phyloP scores from a whole-genome alignment of 2,113 vertebrate species.

The Casuarius casuarius region DNA sequence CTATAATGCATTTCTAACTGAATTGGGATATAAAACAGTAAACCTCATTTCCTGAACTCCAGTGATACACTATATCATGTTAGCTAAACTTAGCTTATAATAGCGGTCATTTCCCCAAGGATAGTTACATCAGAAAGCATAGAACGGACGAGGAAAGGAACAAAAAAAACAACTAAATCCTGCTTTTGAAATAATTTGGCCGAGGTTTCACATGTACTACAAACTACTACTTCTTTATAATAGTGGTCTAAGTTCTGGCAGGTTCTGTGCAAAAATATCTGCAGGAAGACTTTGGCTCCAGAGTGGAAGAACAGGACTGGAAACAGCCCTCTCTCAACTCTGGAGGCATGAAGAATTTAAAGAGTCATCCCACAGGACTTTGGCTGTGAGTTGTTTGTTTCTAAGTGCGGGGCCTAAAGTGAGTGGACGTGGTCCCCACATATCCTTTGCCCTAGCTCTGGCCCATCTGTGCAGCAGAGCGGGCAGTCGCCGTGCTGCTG shows the following conservation, averaged over 20 bases:
- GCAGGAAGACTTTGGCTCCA: background rate
- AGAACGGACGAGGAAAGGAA: background rate
- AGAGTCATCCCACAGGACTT: background rate
- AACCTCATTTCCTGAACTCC: slow-evolving; percentile 28
- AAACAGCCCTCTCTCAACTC: background rate
- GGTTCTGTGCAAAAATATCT: background rate
- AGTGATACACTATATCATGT: background rate
- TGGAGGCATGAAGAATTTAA: background rate
- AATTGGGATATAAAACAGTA: slow-evolving; percentile 6
- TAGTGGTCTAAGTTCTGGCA: background rate
- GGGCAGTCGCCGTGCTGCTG: background rate
- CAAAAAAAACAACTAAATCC: background rate
- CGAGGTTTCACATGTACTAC: background rate
- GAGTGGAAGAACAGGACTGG: background rate
- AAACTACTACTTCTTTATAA: background rate
- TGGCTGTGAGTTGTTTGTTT: background rate
- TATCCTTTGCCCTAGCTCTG: background rate
- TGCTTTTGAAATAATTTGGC: background rate
- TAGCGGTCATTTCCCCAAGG: slow-evolving; percentile 2
- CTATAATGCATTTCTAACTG: slow-evolving; percentile 18
- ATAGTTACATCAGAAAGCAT: background rate
- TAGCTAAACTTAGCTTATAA: slow-evolving; percentile 13
- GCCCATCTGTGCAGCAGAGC: accelerated
- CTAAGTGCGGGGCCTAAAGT: background rate
- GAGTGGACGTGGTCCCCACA: background rate